Conservation (phyloP, 2,797 vertebrate species). For the Urosaurus nigricauda region DNA sequence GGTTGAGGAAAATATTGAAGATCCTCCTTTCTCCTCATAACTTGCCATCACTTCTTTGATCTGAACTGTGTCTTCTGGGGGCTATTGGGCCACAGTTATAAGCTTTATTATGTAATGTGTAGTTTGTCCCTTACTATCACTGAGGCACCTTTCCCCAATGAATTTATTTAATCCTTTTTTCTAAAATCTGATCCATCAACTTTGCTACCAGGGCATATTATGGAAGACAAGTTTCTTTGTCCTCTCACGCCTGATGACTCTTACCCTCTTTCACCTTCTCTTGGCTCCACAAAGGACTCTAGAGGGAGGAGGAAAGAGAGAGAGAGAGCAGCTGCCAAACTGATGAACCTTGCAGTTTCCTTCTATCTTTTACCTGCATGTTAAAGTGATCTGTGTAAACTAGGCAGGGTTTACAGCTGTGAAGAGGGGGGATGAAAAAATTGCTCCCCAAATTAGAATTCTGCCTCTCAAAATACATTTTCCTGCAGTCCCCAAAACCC, state of each 20-base stretch:
- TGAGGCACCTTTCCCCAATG: background rate
- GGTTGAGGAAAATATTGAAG: background rate
- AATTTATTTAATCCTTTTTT: background rate
- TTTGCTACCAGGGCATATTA: background rate
- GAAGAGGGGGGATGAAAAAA: too few relatives aligned
- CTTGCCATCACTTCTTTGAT: background rate
- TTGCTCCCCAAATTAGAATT: too few relatives aligned
- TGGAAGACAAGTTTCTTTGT: background rate
- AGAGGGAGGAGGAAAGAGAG: too few relatives aligned
- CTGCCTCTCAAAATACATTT: too few relatives aligned
- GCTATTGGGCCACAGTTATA: background rate
- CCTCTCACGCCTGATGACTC: background rate
- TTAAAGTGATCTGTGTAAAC: background rate
- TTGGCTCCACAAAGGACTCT: background rate
- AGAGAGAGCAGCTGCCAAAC: background rate
- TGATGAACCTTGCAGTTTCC: background rate
- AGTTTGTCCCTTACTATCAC: background rate
- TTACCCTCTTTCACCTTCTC: background rate
- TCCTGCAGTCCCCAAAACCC: too few relatives aligned
- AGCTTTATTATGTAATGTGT: background rate
- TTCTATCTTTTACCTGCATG: background rate
- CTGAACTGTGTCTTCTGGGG: background rate
- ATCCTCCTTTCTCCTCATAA: background rate
- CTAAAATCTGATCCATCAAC: background rate
- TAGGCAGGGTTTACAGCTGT: background rate